Base-by-base conservation (phyloP, 2,888 invertebrate species). In the Tyria jacobaeae region DNA sequence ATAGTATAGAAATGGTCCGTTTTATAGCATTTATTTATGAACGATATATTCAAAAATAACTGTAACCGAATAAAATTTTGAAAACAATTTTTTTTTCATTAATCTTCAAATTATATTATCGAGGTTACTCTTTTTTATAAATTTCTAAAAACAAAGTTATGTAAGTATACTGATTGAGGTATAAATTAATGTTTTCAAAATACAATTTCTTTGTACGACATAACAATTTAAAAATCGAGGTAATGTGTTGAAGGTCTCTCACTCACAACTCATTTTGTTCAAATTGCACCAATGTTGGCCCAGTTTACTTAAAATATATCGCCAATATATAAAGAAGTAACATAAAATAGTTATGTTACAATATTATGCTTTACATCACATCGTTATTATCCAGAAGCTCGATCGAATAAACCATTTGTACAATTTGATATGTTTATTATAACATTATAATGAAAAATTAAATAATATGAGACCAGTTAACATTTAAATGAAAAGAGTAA, bases 371-470 rank as follows among this genome's bases (percentile, higher is more conserved):
- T 66, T 60, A 55, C 57, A 65, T 77, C 72, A 69, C 67, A 60
- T 57, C 59, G 55, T 66, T 66, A 52, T 64, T 63, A 56, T 71
- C 62, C 64, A 69, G 55, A 85, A 85, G 86, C 86, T 86, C 82
- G 66, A 74, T 71, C 64, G 60, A 72, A 44, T 21, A 21, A 44
- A 75, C 75, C 53, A 75, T 88, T 89, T 89, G 88, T 89, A 89
- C 87, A 85, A 66, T 75, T 74, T 82, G 88, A 88, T 88, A 89
- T 89, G 89, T 86, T 73, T 64, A 48, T 49, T 64, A n/a, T 24
- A 47, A 56, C 15, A 27, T 37, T 39, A 37, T 27, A 39, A 25
- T 25, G 53, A 24, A 9, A 14, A 37, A 37, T 12, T 25, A 25
- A 10, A 39, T 25, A 37, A 37, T 5, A 2, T 9, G 24, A 39